Evolutionary conservation across 1,140 invertebrate species (phyloP).

Genomic region (Achroia grisella): DNA sequence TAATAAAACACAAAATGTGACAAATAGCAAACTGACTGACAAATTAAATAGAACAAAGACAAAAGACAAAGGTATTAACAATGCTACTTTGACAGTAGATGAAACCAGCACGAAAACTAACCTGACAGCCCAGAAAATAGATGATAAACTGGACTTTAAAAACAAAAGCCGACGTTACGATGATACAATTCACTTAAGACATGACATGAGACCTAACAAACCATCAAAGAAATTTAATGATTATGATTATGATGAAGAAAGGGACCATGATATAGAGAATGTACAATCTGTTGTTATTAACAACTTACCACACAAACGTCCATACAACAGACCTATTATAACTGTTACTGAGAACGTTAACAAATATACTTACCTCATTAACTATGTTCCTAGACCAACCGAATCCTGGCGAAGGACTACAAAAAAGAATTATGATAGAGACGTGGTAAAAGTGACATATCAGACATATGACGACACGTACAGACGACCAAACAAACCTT

Average conservation of each 20-base stretch:
- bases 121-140: conserved; percentile 42
- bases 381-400: conserved; percentile 62
- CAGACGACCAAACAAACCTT: conserved; percentile 56
- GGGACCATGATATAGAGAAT: conserved; percentile 49
- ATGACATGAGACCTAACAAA: conserved; percentile 20
- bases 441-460: conserved; percentile 64
- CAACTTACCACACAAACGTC: conserved; percentile 54
- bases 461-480: conserved; percentile 63
- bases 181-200: conserved; percentile 30
- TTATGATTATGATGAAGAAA: conserved; percentile 45
- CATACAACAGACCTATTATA: conserved; percentile 55
- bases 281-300: conserved; percentile 60
- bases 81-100: conserved; percentile 12
- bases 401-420: conserved; percentile 55
- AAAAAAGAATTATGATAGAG: conserved; percentile 37
- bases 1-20: background rate
- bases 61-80: conserved; percentile 14
- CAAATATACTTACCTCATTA: conserved; percentile 66
- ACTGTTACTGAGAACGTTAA: conserved; percentile 62
- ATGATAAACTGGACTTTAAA: conserved; percentile 74
- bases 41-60: conserved; percentile 32
- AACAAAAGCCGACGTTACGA: conserved; percentile 56
- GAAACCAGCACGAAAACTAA: conserved; percentile 20
- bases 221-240: conserved; percentile 19
- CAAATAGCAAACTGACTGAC: conserved; percentile 19